phyloP scores from a whole-genome alignment of 1,140 invertebrate genomes.

The Dendrolimus punctatus region DNA sequence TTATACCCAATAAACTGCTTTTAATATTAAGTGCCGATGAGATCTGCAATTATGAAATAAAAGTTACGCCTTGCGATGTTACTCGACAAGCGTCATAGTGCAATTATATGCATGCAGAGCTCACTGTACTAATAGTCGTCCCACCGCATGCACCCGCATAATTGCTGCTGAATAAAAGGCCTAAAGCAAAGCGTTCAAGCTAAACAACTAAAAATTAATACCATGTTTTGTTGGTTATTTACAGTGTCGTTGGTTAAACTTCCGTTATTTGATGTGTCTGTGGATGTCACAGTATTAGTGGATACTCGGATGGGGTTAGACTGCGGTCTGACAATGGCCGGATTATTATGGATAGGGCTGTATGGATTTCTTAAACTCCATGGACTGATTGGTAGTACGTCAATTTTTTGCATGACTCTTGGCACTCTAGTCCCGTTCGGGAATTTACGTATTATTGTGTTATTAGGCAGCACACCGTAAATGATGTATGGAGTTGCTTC shows the following conservation, averaged over 20 bases:
- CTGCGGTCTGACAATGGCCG: slow-evolving; percentile 70
- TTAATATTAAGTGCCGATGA: slow-evolving; percentile 67
- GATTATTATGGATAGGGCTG: slow-evolving; percentile 72
- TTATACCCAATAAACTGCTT: slow-evolving; percentile 63
- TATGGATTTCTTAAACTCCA: slow-evolving; percentile 71
- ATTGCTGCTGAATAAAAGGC: slow-evolving; percentile 29
- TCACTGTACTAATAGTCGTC: slow-evolving; percentile 25
- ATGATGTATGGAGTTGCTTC: slow-evolving; percentile 79
- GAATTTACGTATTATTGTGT: slow-evolving; percentile 80
- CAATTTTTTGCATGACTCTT: slow-evolving; percentile 74
- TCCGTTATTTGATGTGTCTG: slow-evolving; percentile 64
- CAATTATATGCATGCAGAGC: slow-evolving; percentile 40
- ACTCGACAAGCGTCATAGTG: slow-evolving; percentile 36
- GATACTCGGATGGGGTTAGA: slow-evolving; percentile 69
- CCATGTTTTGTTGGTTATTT: slow-evolving; percentile 70
- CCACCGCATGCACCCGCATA: slow-evolving; percentile 20
- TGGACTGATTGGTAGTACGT: slow-evolving; percentile 71
- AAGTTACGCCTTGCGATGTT: slow-evolving; percentile 54
- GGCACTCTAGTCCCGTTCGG: slow-evolving; percentile 82
- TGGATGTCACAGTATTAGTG: slow-evolving; percentile 70
- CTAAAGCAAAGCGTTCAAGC: slow-evolving; percentile 55
- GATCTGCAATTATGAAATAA: slow-evolving; percentile 69
- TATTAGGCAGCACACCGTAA: slow-evolving; percentile 81
- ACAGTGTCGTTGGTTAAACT: slow-evolving; percentile 69
- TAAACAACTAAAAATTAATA: slow-evolving; percentile 68